These are phyloP conservation scores for Nephrotoma guestfalica DNA, from an alignment of 2,888 invertebrate genomes.

Conservation along the genomic window DNA sequence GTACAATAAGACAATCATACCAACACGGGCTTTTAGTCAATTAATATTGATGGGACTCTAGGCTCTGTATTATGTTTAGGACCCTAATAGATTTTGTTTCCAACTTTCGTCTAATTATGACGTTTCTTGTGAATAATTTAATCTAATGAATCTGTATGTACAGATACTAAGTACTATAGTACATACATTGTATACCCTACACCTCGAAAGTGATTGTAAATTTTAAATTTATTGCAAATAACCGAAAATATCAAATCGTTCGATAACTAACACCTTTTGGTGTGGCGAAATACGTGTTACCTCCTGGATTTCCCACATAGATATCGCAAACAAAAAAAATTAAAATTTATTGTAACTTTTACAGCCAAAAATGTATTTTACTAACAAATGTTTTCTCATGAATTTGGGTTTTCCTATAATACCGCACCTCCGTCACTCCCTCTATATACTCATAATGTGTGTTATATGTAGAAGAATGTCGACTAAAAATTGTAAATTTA, in stretches of 20 bases:
- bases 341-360: neutral
- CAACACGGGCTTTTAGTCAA: neutral
- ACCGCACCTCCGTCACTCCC: too few species aligned
- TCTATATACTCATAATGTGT: neutral
- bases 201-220: neutral
- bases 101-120: neutral
- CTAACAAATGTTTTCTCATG: neutral
- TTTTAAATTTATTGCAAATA: neutral
- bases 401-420: neutral
- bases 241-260: neutral
- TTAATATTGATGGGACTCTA: neutral
- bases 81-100: neutral
- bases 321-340: neutral
- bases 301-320: neutral
- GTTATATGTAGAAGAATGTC: neutral
- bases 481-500: neutral
- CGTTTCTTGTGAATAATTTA: neutral
- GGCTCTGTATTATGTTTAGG: neutral
- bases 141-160: neutral
- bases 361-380: neutral
- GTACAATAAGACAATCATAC: neutral
- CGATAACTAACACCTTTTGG: neutral
- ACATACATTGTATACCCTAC: too few species aligned
- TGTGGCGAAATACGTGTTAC: neutral
- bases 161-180: too few species aligned